Conservation (phyloP, 2,888 invertebrate species). For the Cartodere bifasciata region DNA sequence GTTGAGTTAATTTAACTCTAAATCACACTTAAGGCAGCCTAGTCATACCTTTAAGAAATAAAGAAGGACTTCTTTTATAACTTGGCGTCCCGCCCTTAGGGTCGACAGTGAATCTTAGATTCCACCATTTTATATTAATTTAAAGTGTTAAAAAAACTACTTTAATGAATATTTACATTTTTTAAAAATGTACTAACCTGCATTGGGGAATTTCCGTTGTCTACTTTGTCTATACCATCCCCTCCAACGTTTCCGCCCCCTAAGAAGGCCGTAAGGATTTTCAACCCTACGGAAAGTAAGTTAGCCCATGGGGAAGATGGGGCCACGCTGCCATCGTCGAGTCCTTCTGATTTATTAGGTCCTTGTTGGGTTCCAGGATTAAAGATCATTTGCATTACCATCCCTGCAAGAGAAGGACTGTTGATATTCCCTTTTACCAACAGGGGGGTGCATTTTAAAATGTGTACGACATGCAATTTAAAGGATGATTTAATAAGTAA, state of each 20-base stretch:
- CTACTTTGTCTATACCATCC: conserved; percentile 83
- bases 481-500: too few species aligned
- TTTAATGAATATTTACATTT: conserved; percentile 1
- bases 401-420: conserved; percentile 36
- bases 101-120: too few species aligned
- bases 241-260: conserved; percentile 58
- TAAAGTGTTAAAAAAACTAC: neutral
- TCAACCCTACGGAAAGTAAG: conserved; percentile 71
- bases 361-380: conserved; percentile 51
- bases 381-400: conserved; percentile 81
- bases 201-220: conserved; percentile 77
- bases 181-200: conserved; percentile 71
- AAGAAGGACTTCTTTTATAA: too few species aligned
- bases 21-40: too few species aligned
- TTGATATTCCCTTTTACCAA: conserved; percentile 9
- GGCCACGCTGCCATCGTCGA: conserved; percentile 54
- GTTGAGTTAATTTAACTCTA: too few species aligned
- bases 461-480: too few species aligned
- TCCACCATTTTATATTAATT: neutral
- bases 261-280: conserved; percentile 71
- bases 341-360: conserved; percentile 68
- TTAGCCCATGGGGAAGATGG: conserved; percentile 84
- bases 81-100: too few species aligned
- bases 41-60: too few species aligned
- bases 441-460: too few species aligned